Percentiles rank a stretch among this genome's conserved stretches.
Evolutionary conservation across 2,888 invertebrate genomes (phyloP).

Genomic region (Yponomeuta evonymella): DNA sequence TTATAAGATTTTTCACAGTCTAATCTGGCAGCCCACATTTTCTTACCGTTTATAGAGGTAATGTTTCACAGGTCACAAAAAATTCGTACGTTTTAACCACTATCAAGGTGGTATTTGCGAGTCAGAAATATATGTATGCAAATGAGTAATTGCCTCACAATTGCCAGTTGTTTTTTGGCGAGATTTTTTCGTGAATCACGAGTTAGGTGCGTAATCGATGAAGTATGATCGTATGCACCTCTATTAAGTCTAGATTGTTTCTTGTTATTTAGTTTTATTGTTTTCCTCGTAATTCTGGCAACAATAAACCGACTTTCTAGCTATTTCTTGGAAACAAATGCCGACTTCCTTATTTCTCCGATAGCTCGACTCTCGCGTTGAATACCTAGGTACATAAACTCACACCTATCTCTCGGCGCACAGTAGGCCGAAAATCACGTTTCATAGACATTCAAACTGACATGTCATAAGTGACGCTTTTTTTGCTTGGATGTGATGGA

Average conservation of each 20-base stretch:
- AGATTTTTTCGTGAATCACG: slow-evolving; percentile 13
- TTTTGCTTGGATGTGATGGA: too few species aligned
- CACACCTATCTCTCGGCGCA: too few species aligned
- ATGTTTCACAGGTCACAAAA: too few species aligned
- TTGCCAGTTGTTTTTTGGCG: neutral
- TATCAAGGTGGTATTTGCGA: too few species aligned
- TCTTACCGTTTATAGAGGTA: too few species aligned
- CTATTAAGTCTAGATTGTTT: neutral
- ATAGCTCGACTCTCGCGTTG: neutral
- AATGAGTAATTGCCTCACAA: slow-evolving; percentile 10
- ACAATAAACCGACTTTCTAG: neutral
- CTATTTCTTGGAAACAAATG: neutral
- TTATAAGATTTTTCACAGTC: too few species aligned
- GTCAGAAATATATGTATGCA: neutral
- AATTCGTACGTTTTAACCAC: too few species aligned
- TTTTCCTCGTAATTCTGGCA: neutral
- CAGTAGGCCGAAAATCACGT: too few species aligned
- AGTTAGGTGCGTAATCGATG: neutral
- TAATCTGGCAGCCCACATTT: too few species aligned
- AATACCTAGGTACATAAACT: neutral
- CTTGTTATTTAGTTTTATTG: neutral
- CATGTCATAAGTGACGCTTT: too few species aligned
- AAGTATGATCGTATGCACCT: neutral
- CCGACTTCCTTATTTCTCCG: neutral
- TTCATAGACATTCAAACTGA: too few species aligned